These are phyloP conservation scores for Varecia variegata DNA, from an alignment of 2,797 vertebrate species.

Conservation along the genomic window DNA sequence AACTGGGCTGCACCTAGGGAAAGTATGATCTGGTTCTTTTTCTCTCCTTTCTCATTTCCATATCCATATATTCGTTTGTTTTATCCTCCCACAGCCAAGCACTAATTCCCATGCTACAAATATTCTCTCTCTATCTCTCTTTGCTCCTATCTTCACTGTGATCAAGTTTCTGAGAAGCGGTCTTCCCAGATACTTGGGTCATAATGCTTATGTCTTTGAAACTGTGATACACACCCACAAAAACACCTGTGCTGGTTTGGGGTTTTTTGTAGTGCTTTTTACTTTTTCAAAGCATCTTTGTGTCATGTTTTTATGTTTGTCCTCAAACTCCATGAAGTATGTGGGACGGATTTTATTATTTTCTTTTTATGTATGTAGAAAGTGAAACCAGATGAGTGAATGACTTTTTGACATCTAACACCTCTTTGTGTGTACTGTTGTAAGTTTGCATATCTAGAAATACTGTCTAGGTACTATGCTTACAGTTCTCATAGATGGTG, in stretches of 20 bases:
- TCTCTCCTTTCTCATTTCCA: not conserved
- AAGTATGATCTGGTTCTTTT: not conserved
- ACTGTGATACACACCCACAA: constrained; percentile 36
- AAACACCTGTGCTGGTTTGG: not conserved
- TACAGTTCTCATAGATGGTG: not conserved
- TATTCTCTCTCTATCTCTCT: not conserved
- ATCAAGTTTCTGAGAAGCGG: constrained; percentile 63
- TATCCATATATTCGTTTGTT: not conserved
- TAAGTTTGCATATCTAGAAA: not conserved
- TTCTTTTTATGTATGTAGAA: not conserved
- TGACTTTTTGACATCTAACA: not conserved
- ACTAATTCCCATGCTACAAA: not conserved
- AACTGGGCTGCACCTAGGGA: not conserved
- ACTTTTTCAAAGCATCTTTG: not conserved
- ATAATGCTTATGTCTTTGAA: constrained; percentile 10
- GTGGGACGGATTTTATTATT: not conserved
- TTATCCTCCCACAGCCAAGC: not conserved
- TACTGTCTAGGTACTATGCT: not conserved
- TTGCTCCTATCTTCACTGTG: constrained; percentile 28
- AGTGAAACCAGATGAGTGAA: not conserved
- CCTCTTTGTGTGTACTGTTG: not conserved
- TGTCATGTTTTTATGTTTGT: not conserved
- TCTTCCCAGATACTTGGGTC: not conserved
- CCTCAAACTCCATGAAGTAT: not conserved
- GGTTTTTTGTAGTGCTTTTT: not conserved